A percentile compares a stretch with the other conserved stretches of the same genome.
Conservation (phyloP, 2,797 vertebrate species). For the Danio albolineatus region DNA sequence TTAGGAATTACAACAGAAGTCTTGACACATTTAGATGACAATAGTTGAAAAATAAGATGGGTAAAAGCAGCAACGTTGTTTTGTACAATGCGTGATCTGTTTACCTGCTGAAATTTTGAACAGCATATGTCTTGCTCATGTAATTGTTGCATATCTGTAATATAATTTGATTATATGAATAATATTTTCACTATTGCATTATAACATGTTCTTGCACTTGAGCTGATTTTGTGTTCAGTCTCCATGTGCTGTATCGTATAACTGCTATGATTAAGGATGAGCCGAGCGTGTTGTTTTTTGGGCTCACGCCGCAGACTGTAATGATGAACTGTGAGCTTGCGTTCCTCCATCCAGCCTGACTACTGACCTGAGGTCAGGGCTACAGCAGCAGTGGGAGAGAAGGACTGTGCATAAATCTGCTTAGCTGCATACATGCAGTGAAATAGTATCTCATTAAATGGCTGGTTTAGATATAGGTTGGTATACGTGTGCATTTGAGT, state of each 20-base stretch:
- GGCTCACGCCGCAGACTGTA: constrained; percentile 57
- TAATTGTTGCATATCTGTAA: not conserved
- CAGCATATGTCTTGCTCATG: not conserved
- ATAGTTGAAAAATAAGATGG: not conserved
- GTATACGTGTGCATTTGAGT: constrained; percentile 32
- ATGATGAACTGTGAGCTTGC: constrained; percentile 67
- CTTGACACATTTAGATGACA: too few species aligned
- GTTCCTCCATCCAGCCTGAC: constrained; percentile 71
- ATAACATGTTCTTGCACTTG: not conserved
- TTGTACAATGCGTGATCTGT: not conserved
- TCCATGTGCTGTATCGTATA: constrained; percentile 3
- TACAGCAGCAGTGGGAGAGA: constrained; percentile 55
- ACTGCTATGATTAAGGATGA: constrained; percentile 10
- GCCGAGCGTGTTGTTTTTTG: constrained; percentile 39
- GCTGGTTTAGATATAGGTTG: constrained; percentile 1
- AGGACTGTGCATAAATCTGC: constrained; percentile 73
- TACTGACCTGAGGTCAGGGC: constrained; percentile 71
- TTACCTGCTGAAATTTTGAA: not conserved
- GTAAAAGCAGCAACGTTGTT: not conserved
- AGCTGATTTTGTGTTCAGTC: not conserved
- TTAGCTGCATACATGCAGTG: constrained; percentile 51
- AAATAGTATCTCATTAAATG: constrained; percentile 56
- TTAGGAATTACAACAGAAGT: too few species aligned
- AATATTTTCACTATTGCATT: not conserved
- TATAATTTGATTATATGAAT: not conserved